Conservation (phyloP, 2,797 vertebrate genomes). For the Bucorvus abyssinicus region DNA sequence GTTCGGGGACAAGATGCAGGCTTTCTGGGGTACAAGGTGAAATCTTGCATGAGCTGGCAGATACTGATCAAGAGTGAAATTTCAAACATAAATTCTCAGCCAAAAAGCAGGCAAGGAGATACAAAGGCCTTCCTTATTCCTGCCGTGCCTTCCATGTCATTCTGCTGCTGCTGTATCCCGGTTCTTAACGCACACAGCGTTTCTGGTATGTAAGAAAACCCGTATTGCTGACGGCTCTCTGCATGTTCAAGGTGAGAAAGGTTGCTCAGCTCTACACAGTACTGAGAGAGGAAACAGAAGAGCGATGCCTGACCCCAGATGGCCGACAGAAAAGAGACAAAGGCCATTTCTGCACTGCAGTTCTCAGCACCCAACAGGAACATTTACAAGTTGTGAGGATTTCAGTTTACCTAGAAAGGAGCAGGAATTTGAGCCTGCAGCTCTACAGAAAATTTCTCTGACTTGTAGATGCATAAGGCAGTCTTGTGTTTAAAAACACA, state of each 20-base stretch:
- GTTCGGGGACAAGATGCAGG: neutral
- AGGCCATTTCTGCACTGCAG: neutral
- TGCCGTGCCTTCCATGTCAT: no score
- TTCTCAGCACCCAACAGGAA: neutral
- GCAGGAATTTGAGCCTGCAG: neutral
- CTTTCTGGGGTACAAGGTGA: neutral
- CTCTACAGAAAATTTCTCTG: neutral
- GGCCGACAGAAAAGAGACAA: neutral
- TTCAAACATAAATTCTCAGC: neutral
- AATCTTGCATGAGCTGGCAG: neutral
- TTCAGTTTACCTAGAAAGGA: neutral
- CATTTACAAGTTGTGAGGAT: neutral
- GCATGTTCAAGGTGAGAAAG: neutral
- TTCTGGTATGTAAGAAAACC: neutral
- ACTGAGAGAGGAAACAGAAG: neutral
- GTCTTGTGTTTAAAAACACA: neutral
- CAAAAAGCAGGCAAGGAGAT: neutral
- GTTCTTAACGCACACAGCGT: neutral
- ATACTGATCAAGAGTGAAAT: neutral
- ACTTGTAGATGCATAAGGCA: neutral
- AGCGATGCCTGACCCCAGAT: fast-evolving
- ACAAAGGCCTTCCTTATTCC: neutral
- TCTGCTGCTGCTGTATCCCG: neutral
- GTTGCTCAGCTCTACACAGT: fast-evolving
- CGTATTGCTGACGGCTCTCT: no score